Evolutionary conservation across 2,888 invertebrate genomes (phyloP), one percentile per base, ranked within the genome.

Genomic region (Agrotis clavis): DNA sequence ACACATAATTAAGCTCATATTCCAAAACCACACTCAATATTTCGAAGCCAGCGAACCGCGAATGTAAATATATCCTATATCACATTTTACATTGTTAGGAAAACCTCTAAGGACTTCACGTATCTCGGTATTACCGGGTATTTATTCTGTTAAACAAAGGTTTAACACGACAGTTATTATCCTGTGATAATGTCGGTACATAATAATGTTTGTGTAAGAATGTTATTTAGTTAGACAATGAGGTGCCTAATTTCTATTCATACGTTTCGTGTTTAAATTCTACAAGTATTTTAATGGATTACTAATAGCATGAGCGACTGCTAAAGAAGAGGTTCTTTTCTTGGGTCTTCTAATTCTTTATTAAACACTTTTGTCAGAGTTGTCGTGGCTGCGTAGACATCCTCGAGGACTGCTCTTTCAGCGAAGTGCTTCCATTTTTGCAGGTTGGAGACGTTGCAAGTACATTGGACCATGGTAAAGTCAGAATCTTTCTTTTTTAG

Each of bases 81-180:
- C 71, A 62, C 62, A 62, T 51, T 48, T 67, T 25, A 66, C 64
- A 67, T 77, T 64, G 64, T 67, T 53, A 54, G n/a, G 21, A 45
- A 41, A 67, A 66, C 41, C 79, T 53, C 72, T 56, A 19, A 67
- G 61, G 78, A 78, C 77, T 50, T 48, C 1, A 47, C 41, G 50
- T 66, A 62, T 69, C 50, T 25, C 30, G 11, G 64, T 45, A 60
- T 64, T 64, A 77, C 25, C 47, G 18, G 7, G 51, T 64, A 77
- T 77, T 81, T 77, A 67, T 71, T 25, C 51, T 56, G 41, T n/a
- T 41, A 56, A 81, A 70, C 65, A 19, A 21, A 21, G 51, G n/a
- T 25, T 30, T 3, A 19, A 62, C 57, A 63, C 47, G 35, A 59
- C 57, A 47, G 45, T 60, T 62, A 77, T 67, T 76, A 56, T 63